Evolutionary conservation across 1,140 invertebrate species (phyloP).

Genomic region (Zaprionus ornatus): DNA sequence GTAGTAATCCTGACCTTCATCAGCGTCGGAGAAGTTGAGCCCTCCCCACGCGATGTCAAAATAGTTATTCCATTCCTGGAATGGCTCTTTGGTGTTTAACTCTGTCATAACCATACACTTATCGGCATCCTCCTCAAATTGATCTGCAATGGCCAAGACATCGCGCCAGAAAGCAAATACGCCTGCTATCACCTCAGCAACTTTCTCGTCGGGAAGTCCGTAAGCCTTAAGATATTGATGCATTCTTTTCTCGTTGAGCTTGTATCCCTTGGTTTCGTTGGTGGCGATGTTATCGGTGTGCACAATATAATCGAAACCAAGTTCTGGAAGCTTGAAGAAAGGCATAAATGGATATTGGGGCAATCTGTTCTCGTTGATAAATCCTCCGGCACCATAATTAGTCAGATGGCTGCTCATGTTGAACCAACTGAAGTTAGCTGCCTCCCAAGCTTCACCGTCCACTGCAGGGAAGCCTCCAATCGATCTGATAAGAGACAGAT

Average conservation of each 20-base stretch:
- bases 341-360: conserved; percentile 65
- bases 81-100: background rate
- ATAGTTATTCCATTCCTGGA: conserved; percentile 52
- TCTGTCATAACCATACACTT: conserved; percentile 21
- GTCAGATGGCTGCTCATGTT: conserved; percentile 76
- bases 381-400: conserved; percentile 54
- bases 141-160: conserved; percentile 46
- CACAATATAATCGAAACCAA: conserved; percentile 74
- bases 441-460: conserved; percentile 57
- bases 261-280: conserved; percentile 58
- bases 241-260: conserved; percentile 65
- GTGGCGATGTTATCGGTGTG: conserved; percentile 66
- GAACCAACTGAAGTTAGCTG: conserved; percentile 72
- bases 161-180: conserved; percentile 71
- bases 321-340: conserved; percentile 64
- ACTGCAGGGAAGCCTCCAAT: conserved; percentile 77
- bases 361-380: conserved; percentile 56
- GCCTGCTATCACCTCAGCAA: conserved; percentile 42
- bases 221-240: conserved; percentile 50
- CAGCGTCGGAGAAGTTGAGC: conserved; percentile 9
- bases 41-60: conserved; percentile 72
- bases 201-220: conserved; percentile 50
- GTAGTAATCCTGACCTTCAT: background rate
- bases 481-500: conserved; percentile 69
- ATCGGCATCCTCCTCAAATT: conserved; percentile 45